Conservation (phyloP, 1,140 invertebrate species). For the Adoxophyes honmai region DNA sequence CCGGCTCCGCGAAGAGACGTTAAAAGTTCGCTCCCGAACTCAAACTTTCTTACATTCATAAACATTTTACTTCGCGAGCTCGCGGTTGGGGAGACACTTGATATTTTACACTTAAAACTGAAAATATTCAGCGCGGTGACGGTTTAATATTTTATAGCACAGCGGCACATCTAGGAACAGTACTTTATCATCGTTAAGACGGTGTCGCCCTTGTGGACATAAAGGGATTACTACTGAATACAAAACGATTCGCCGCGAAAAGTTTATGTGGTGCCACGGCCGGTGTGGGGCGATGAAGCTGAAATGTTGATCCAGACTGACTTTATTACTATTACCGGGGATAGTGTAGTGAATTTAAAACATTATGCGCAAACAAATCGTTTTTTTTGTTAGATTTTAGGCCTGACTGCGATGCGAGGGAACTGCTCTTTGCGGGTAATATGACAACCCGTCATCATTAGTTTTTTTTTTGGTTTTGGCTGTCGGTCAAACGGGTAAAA, state of each 20-base stretch:
- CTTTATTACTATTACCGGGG: no score
- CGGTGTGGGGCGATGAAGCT: background rate
- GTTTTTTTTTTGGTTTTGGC: no score
- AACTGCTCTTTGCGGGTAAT: no score
- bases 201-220: constrained; percentile 9
- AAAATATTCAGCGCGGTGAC: background rate
- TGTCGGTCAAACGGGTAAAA: no score
- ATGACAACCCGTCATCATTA: no score
- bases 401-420: no score
- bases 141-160: constrained; percentile 9
- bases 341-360: no score
- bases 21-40: constrained; percentile 52
- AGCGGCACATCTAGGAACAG: constrained; percentile 1
- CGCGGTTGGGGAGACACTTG: constrained; percentile 22
- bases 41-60: constrained; percentile 65
- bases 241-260: constrained; percentile 13
- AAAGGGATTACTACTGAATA: constrained; percentile 16
- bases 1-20: constrained; percentile 52
- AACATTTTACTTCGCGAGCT: constrained; percentile 61
- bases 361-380: no score
- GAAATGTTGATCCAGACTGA: constrained; percentile 2
- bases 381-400: no score
- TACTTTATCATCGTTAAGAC: constrained; percentile 14
- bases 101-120: constrained; percentile 31
- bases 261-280: constrained; percentile 5